phyloP scores from a whole-genome alignment of 2,888 invertebrate genomes.

The Rhamnusium bicolor region DNA sequence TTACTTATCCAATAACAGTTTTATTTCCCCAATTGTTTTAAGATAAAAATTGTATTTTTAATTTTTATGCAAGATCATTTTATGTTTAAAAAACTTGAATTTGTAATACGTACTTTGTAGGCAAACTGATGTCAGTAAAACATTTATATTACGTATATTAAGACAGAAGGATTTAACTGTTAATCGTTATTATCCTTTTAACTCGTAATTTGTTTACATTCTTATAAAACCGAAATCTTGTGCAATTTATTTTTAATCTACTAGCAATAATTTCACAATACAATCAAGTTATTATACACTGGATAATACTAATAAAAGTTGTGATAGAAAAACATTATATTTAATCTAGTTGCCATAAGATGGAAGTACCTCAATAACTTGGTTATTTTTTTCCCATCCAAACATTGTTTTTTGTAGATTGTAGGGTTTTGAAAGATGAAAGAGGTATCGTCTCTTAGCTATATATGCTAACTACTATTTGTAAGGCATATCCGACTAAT shows the following conservation, averaged over 20 bases:
- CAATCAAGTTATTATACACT: background rate
- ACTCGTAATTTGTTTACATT: background rate
- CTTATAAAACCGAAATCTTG: background rate
- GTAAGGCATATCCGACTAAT: no score
- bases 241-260: background rate
- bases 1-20: constrained; percentile 32
- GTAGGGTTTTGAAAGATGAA: no score
- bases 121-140: background rate
- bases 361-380: no score
- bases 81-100: background rate
- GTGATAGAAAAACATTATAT: no score
- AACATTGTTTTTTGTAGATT: no score
- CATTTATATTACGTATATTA: background rate
- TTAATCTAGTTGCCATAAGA: no score
- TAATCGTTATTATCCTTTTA: background rate
- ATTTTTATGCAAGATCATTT: constrained; percentile 9
- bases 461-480: no score
- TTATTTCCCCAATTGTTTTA: constrained; percentile 29
- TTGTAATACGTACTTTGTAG: background rate
- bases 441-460: no score
- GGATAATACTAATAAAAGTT: background rate
- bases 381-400: no score
- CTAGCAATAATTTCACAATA: background rate
- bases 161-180: background rate
- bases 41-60: constrained; percentile 17